Evolutionary conservation across 2,888 invertebrate genomes (phyloP), one percentile per base, ranked within the genome.

Genomic region (Chrysodeixis includens): DNA sequence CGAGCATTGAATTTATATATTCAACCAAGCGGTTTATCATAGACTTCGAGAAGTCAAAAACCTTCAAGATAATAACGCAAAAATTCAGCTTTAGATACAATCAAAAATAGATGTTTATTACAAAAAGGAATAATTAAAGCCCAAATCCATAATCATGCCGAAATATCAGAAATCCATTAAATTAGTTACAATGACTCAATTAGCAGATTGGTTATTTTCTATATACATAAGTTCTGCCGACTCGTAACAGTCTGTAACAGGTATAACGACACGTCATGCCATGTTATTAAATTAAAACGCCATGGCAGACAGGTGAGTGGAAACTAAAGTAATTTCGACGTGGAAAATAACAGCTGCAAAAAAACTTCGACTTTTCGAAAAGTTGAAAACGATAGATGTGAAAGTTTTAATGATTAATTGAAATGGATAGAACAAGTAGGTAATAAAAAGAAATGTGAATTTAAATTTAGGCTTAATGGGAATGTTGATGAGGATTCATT

Each of bases 241-340:
- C 16, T 53, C 32, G 26, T 64, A 56, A 56, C 49, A 30, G 14
- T 12, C 49, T 30, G 59, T 58, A 40, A 30, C 61, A 51, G 4
- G 35, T 20, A 20, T 55, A 58, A 26, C 52, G 51, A 56, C 69
- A 49, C 35, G 57, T 56, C 53, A 60, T 62, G 22, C 8, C 44
- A 56, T 10, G 49, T 66, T 56, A 68, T 76, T 69, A 46, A 67
- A 68, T 76, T 76, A 69, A 62, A 67, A 61, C 51, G 52, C 59
- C 32, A 54, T 35, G 10, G 30, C 18, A 40, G 53, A 63, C 66
- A 62, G 8, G 18, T 46, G 56, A 59, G 57, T 54, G n/a, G 20
- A 14, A 16, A 56, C 44, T 62, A n/a, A 22, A 30, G 44, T 62
- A 60, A 68, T 60, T 60, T 49, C 20, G 22, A 58, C 46, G 44